phyloP scores from a whole-genome alignment of 2,888 invertebrate genomes.

The Cephus nigrinus region DNA sequence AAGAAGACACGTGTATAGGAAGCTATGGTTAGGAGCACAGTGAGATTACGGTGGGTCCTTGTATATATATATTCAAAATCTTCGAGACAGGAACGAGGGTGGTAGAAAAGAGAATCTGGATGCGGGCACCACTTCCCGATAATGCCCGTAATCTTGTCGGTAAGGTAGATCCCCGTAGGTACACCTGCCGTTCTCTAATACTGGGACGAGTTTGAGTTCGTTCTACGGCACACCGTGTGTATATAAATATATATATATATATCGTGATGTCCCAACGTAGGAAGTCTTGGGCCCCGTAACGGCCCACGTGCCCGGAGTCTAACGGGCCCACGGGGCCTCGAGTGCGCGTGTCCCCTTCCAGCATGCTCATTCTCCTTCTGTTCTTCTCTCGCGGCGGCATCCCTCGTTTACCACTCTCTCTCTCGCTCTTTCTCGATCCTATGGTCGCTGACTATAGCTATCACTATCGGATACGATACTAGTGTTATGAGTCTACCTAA shows the following conservation, averaged over 20 bases:
- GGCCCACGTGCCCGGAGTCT: conserved; percentile 6
- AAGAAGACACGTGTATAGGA: neutral
- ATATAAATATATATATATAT: neutral
- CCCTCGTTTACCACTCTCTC: neutral
- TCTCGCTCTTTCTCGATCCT: neutral
- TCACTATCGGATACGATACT: neutral
- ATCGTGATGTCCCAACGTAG: neutral
- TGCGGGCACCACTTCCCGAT: neutral
- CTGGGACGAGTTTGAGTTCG: neutral
- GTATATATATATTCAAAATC: neutral
- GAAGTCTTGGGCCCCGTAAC: conserved; percentile 5
- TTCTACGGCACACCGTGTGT: neutral
- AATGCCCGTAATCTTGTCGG: neutral
- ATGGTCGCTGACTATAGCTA: neutral
- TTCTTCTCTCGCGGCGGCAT: neutral
- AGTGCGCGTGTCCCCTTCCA: neutral
- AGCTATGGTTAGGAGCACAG: neutral
- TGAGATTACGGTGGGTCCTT: neutral
- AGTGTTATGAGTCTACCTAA: neutral
- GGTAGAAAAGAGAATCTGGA: neutral
- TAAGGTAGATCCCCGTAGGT: neutral
- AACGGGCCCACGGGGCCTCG: neutral
- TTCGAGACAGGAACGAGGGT: neutral
- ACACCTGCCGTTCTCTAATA: conserved; percentile 1
- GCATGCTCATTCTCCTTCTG: neutral